phyloP scores from a whole-genome alignment of 2,888 invertebrate genomes.

The Crossocerus cetratus region DNA sequence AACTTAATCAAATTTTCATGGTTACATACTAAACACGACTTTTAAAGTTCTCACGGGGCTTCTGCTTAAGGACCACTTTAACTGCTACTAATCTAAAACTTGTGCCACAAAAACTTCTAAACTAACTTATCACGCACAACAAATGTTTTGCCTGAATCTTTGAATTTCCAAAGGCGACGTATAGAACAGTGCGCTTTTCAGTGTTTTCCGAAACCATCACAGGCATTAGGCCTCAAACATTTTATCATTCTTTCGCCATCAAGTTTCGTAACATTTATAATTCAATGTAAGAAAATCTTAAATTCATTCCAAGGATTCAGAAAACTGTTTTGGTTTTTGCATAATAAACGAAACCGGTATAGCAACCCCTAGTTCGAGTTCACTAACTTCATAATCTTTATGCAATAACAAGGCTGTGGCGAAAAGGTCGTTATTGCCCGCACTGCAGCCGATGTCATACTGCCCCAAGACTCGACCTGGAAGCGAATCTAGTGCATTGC shows the following conservation, averaged over 20 bases:
- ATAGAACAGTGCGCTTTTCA: no score
- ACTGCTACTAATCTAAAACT: constrained; percentile 25
- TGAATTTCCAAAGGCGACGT: neutral
- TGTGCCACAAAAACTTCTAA: constrained; percentile 5
- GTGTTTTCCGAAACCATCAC: no score
- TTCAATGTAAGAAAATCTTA: neutral
- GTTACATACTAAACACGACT: constrained; percentile 23
- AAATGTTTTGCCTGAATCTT: constrained; percentile 13
- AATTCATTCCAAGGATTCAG: constrained; percentile 10
- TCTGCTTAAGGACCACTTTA: constrained; percentile 42
- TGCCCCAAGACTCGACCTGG: constrained; percentile 83
- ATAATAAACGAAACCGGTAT: constrained; percentile 23
- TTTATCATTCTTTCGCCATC: constrained; percentile 6
- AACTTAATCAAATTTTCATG: constrained; percentile 22
- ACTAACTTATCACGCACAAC: constrained; percentile 24
- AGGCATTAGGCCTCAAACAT: neutral
- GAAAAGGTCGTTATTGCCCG: constrained; percentile 86
- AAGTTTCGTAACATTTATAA: constrained; percentile 3
- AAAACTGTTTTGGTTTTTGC: constrained; percentile 14
- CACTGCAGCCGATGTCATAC: constrained; percentile 85
- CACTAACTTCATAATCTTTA: constrained; percentile 70
- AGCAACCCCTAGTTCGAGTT: constrained; percentile 43
- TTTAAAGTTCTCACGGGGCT: constrained; percentile 35
- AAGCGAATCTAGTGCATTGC: constrained; percentile 78
- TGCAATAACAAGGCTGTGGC: constrained; percentile 80